A percentile compares a stretch with the other conserved stretches of the same genome.
Conservation (phyloP, 2,113 vertebrate genomes). For the Trachemys scripta region DNA sequence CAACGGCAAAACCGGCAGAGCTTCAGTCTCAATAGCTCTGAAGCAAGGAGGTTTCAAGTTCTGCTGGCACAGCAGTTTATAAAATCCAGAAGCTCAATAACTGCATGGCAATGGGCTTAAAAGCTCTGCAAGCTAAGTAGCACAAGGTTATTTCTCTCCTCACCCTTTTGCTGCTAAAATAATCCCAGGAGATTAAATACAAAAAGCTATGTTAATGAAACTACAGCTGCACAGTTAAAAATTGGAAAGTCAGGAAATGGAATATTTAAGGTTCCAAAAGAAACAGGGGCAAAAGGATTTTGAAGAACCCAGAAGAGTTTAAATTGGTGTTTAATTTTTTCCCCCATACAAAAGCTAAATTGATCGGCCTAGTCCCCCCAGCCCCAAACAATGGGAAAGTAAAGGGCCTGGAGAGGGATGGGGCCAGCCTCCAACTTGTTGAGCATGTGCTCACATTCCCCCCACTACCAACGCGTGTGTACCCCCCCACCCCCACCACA, state of each 20-base stretch:
- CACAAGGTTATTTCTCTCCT: constrained; percentile 4
- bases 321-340: neutral
- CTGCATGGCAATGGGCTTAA: neutral
- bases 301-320: neutral
- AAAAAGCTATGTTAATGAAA: constrained; percentile 13
- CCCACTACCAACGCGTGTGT: too few relatives aligned
- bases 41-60: neutral
- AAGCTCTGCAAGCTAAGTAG: constrained; percentile 11
- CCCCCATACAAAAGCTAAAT: neutral
- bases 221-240: neutral
- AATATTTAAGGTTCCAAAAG: neutral
- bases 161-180: neutral
- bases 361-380: neutral
- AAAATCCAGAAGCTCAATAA: neutral
- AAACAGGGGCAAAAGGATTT: neutral
- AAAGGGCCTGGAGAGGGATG: neutral
- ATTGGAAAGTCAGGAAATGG: neutral
- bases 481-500: too few relatives aligned
- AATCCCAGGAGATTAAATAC: constrained; percentile 1
- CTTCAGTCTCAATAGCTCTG: neutral
- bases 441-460: neutral
- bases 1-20: neutral
- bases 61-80: constrained; percentile 9
- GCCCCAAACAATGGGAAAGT: neutral
- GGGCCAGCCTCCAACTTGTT: neutral